Evolutionary conservation across 2,113 vertebrate genomes (phyloP).

Genomic region (Grus americana): DNA sequence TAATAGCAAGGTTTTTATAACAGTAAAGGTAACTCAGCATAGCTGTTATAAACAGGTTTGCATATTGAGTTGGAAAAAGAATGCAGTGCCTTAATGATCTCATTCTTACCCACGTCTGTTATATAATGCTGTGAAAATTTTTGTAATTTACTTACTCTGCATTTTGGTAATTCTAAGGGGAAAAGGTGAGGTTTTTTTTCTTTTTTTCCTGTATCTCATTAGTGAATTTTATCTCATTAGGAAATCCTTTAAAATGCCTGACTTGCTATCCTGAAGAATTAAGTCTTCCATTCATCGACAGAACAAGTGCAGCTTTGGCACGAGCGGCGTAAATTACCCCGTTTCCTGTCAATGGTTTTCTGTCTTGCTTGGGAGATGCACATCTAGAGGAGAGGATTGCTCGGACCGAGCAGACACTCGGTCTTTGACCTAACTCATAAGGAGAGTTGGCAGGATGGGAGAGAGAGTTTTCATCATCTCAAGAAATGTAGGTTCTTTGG

Average conservation of each 20-base stretch:
- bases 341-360: neutral
- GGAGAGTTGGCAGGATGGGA: neutral
- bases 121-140: neutral
- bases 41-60: neutral
- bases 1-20: neutral
- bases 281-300: slow-evolving; percentile 26
- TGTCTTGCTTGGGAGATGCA: neutral
- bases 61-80: neutral
- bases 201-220: neutral
- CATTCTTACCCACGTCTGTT: neutral
- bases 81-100: neutral
- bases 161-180: neutral
- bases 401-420: neutral
- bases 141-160: neutral
- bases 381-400: neutral
- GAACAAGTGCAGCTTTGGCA: neutral
- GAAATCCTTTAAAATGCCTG: slow-evolving; percentile 34
- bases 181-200: neutral
- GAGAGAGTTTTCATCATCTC: neutral
- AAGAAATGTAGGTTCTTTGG: neutral
- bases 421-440: neutral
- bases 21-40: neutral
- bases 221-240: slow-evolving; percentile 26
- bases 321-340: neutral
- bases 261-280: slow-evolving; percentile 12